phyloP scores from a whole-genome alignment of 2,888 invertebrate species.

The Pristionchus exspectatus region DNA sequence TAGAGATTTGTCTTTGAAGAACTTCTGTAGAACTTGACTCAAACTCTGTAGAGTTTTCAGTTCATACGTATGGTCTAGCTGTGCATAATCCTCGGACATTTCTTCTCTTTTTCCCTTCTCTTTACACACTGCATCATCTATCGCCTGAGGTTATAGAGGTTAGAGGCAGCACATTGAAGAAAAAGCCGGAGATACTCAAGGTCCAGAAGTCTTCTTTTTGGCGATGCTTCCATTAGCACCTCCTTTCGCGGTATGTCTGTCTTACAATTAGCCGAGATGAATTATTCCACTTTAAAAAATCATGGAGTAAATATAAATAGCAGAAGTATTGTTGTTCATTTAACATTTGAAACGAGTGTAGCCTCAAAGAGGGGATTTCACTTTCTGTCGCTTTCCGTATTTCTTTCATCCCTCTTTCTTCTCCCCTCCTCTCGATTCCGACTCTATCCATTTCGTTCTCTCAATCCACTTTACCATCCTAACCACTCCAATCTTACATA shows the following conservation, averaged over 20 bases:
- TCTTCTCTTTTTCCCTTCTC: neutral
- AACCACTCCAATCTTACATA: neutral
- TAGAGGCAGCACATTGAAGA: neutral
- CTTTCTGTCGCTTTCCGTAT: neutral
- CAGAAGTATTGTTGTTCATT: neutral
- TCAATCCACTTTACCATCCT: slow-evolving; percentile 45
- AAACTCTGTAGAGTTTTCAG: neutral
- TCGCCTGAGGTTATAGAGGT: slow-evolving; percentile 6
- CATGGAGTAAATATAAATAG: neutral
- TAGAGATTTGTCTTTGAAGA: neutral
- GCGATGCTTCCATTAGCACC: slow-evolving; percentile 16
- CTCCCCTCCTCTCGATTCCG: slow-evolving; percentile 4
- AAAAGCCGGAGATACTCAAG: neutral
- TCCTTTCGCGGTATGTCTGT: slow-evolving; percentile 24
- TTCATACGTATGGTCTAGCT: neutral
- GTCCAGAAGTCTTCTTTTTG: neutral
- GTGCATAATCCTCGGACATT: neutral
- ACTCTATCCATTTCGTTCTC: slow-evolving; percentile 34
- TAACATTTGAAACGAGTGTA: slow-evolving; percentile 7
- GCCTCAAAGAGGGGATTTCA: neutral
- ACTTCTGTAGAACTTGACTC: neutral
- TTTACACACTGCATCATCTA: slow-evolving; percentile 9
- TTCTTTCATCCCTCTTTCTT: slow-evolving; percentile 49
- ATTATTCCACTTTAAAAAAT: neutral
- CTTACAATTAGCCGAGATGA: too few relatives aligned